Percentiles rank a stretch among this genome's conserved stretches.
phyloP scores from a whole-genome alignment of 2,113 vertebrate species.

The Spea multiplicata region DNA sequence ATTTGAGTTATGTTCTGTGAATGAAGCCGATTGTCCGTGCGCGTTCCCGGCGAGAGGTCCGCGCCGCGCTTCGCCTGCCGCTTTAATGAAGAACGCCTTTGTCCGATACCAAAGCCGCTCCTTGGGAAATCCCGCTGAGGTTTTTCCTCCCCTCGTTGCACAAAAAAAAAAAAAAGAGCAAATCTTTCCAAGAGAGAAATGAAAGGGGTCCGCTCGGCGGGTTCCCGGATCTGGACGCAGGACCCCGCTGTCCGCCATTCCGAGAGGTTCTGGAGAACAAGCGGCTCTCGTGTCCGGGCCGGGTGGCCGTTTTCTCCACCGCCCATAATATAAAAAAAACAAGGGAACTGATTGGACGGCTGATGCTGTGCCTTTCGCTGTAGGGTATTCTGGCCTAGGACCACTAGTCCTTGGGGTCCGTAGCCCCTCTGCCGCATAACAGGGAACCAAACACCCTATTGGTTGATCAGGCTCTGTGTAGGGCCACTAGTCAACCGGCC shows the following conservation, averaged over 20 bases:
- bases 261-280: neutral
- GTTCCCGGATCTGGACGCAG: neutral
- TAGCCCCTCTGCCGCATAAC: no score
- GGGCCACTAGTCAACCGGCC: no score
- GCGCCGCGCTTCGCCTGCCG: neutral
- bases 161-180: neutral
- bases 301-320: neutral
- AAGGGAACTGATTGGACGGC: no score
- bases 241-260: neutral
- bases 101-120: neutral
- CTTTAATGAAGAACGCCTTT: neutral
- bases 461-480: no score
- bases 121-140: neutral
- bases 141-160: neutral
- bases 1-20: no score
- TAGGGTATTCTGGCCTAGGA: no score
- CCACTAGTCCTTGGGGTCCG: no score
- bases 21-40: neutral
- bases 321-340: no score
- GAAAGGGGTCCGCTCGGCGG: neutral
- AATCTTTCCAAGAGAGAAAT: neutral
- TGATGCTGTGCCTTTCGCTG: neutral
- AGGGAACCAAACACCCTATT: no score
- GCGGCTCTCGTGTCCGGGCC: neutral
- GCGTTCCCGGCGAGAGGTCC: conserved; percentile 2